Evolutionary conservation across 2,888 invertebrate species (phyloP).

Genomic region (Epistrophe eligans): DNA sequence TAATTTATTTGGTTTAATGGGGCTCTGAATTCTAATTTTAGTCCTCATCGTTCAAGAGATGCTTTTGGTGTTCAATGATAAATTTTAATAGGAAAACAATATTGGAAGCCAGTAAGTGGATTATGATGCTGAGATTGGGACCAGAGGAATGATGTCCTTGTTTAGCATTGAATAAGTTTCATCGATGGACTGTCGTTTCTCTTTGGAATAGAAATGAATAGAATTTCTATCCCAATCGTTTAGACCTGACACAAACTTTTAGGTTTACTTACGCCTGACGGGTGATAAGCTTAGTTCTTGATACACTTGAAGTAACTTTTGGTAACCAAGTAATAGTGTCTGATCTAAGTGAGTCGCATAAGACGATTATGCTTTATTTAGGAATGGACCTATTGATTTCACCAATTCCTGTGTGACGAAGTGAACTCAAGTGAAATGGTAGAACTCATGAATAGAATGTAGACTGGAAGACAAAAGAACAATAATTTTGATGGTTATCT

Average conservation of each 20-base stretch:
- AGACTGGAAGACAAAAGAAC: not conserved
- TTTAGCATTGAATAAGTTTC: constrained; percentile 57
- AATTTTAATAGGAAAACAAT: constrained; percentile 84
- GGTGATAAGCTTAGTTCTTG: constrained; percentile 44
- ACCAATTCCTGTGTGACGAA: constrained; percentile 32
- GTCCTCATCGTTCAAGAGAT: constrained; percentile 68
- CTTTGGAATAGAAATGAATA: constrained; percentile 36
- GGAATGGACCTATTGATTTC: constrained; percentile 53
- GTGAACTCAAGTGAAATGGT: constrained; percentile 56
- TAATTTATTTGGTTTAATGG: constrained; percentile 77
- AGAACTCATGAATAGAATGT: not conserved
- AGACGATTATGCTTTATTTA: constrained; percentile 57
- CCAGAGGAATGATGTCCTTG: constrained; percentile 41
- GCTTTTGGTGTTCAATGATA: constrained; percentile 82
- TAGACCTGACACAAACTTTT: constrained; percentile 43
- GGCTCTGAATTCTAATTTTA: constrained; percentile 42
- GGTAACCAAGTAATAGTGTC: constrained; percentile 21
- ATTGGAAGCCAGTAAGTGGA: constrained; percentile 79
- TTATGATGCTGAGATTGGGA: constrained; percentile 39
- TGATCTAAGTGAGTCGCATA: constrained; percentile 53
- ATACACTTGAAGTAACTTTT: constrained; percentile 44
- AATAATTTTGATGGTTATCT: not conserved
- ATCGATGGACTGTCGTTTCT: constrained; percentile 36
- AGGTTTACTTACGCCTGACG: constrained; percentile 54
- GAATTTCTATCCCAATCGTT: constrained; percentile 7